These are phyloP conservation scores for Apis laboriosa DNA, from an alignment of 1,140 invertebrate genomes.

Conservation along the genomic window DNA sequence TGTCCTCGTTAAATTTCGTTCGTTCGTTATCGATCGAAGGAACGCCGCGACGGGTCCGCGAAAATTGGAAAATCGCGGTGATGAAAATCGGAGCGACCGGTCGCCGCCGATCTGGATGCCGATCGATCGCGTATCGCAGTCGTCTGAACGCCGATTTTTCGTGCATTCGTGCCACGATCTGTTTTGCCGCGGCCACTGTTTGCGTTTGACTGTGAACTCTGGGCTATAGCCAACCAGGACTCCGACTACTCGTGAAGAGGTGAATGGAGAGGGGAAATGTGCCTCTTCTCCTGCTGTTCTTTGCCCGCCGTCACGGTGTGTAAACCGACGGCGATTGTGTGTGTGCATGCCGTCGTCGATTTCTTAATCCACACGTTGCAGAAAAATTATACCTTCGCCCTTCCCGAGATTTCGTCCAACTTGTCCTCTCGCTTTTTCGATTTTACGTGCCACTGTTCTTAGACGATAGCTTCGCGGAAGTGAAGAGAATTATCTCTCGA, in stretches of 20 bases:
- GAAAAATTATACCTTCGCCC: not conserved
- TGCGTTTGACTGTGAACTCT: conserved; percentile 66
- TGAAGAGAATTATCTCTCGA: not conserved
- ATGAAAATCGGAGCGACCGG: not conserved
- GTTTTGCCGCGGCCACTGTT: conserved; percentile 61
- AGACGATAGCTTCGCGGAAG: not conserved
- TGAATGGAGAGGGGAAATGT: conserved; percentile 56
- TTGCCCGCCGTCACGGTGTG: conserved; percentile 18
- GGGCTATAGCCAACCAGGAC: conserved; percentile 55
- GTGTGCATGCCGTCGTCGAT: conserved; percentile 21
- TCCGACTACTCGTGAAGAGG: conserved; percentile 52
- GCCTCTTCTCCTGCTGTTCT: conserved; percentile 52
- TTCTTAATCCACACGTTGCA: conserved; percentile 35
- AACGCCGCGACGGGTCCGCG: not conserved
- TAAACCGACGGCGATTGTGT: not conserved
- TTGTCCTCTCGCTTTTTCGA: not conserved
- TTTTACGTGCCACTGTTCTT: not conserved
- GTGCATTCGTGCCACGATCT: conserved; percentile 44
- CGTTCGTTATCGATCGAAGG: conserved; percentile 17
- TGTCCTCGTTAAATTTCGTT: not conserved
- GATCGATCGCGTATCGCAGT: conserved; percentile 18
- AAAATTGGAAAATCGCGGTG: not conserved
- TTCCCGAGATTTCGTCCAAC: too few species aligned
- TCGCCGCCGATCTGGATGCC: not conserved
- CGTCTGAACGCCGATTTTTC: conserved; percentile 21